Evolutionary conservation across 1,140 invertebrate species (phyloP).

Genomic region (Bombus consobrinus): DNA sequence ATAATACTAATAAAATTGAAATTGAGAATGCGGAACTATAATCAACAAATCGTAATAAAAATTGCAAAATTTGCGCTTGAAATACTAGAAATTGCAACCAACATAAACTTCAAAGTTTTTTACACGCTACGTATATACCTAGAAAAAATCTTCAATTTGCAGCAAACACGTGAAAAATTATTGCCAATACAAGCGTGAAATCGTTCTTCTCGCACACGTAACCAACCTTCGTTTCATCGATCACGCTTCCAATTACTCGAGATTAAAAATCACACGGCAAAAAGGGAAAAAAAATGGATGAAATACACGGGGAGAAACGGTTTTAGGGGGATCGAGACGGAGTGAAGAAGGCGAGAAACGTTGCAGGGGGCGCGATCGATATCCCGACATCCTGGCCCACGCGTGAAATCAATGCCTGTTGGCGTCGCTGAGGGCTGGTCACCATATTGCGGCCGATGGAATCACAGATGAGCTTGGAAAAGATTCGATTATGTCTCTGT

Average conservation of each 20-base stretch:
- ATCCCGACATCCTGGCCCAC: constrained; percentile 38
- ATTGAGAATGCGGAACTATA: no score
- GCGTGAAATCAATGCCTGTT: constrained; percentile 46
- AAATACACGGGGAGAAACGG: not conserved
- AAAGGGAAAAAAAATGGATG: not conserved
- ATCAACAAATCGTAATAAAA: no score
- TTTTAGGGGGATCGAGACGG: constrained; percentile 34
- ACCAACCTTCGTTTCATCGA: no score
- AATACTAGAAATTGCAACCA: no score
- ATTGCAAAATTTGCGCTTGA: no score
- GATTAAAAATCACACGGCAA: not conserved
- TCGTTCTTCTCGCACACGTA: no score
- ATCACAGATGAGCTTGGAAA: not conserved
- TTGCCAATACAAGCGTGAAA: no score
- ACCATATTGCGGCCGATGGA: constrained; percentile 53
- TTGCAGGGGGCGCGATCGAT: constrained; percentile 30
- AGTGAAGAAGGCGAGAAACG: constrained; percentile 40
- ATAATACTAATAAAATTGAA: no score
- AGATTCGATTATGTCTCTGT: not conserved
- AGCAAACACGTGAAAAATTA: no score
- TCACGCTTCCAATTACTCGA: not conserved
- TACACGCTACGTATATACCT: no score
- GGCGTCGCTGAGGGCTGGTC: constrained; percentile 46
- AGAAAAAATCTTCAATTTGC: no score
- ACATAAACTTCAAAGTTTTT: no score